Evolutionary conservation across 2,113 vertebrate species (phyloP), one percentile per base, ranked within the genome.

Genomic region (Sylvietta virens): DNA sequence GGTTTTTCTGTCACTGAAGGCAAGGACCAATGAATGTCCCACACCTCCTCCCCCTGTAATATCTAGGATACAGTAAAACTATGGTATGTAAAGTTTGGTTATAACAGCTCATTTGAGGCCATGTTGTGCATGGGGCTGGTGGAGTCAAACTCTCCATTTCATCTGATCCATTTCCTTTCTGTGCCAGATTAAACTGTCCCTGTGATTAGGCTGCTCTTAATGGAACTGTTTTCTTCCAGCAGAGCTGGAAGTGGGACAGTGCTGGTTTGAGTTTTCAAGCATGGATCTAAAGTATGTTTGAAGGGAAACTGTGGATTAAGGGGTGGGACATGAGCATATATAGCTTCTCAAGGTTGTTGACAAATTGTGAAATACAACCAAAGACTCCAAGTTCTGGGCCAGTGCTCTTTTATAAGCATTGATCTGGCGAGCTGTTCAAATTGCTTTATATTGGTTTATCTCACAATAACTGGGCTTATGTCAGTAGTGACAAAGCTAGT

Each of bases 1-100:
- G 84, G 93, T 95, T 97, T 96, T 94, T 94, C 87, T 91, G 89
- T 76, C 28, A 20, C 31, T 76, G 81, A 71, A 45, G 42, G 20
- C 69, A 81, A 74, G 48, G 66, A 81, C 48, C 31, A 64, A 26
- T 76, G 54, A 56, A 60, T 81, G 37, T 54, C 35, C 45, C 66
- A 48, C 60, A 21, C 5, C 15, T 3, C 14, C 21, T 35, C 13
- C 26, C 9, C 30, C 19, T 47, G 30, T 78, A 56, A 54, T 78
- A 56, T 16, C 22, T 54, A 48, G 47, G 44, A 15, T 48, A 13
- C 13, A 24, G 35, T 60, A 39, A 78, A 86, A 23, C 22, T 23
- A 15, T 24, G 65, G 21, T 8, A 15, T 40, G 28, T 56, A 6
- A 65, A 65, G 35, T 62, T 83, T 62, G 70, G 20, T 56, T 48